Base-by-base conservation (phyloP, 64 coral and sea anemone species). In the Stichodactyla mertensii region DNA sequence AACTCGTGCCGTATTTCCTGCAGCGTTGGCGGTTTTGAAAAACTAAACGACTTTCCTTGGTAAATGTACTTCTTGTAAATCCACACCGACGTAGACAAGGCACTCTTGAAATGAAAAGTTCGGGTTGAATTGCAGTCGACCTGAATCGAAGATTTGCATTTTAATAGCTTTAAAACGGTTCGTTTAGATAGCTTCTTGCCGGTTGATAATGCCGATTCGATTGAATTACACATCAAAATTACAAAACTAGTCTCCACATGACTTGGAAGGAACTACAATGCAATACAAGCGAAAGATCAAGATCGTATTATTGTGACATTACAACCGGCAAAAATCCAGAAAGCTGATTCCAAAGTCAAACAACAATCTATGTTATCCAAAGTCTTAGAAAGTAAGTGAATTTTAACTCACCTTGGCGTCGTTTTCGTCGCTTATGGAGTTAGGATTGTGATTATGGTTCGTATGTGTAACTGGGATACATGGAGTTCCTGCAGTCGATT, bases 371-470 rank as follows among this genome's bases (percentile, higher is more conserved):
- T 7, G 9, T 7, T 20, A 74, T 19, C 26, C 24, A 74, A 45
- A 74, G 24, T 27, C 7, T n/a, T 74, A 74, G 10, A 31, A 1
- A 74, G 27, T 52, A 11, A 82, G 51, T 4, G 24, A 86, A 92
- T 82, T 45, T 2, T 57, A 60, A 87, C 94, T 86, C 57, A 96
- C 94, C 91, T 96, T 96, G 6, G 79, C 77, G 71, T 96, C 94
- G 28, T 90, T 83, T 87, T 96, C 94, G 77, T 92, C 94, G 84
- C 27, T 89, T 57, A 82, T 86, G 57, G 94, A 78, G 83, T 92
- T 96, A 54, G 87, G 85, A 90, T 97, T 97, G 28, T 97, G 91
- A 79, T 93, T 97, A 67, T 97, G 94, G 83, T 94, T 94, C 54
- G 88, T 97, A 84, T 97, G 94, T 54, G 91, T 90, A 14, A 87